Conservation (phyloP, 2,888 invertebrate genomes). For the Hydroisotoma schaefferi region DNA sequence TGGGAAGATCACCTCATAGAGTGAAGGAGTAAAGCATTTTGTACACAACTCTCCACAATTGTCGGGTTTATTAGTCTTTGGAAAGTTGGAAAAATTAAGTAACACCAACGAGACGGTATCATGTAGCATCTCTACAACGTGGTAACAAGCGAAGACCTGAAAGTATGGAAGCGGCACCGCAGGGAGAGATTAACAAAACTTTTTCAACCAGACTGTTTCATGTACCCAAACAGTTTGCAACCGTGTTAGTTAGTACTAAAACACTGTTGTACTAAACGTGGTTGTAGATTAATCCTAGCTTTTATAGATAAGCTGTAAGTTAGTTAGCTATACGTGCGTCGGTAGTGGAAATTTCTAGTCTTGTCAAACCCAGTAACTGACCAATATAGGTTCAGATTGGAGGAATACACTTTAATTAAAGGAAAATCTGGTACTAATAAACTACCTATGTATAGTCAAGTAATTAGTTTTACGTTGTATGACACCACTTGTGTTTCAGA, state of each 20-base stretch:
- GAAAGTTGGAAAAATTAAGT: too few relatives aligned
- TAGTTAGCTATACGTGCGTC: too few relatives aligned
- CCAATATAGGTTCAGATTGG: background rate
- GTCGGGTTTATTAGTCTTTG: background rate
- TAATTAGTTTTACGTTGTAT: slow-evolving; percentile 9
- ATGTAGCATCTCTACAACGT: background rate
- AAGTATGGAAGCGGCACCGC: slow-evolving; percentile 39
- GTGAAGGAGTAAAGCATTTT: too few relatives aligned
- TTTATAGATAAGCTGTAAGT: too few relatives aligned
- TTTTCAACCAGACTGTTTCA: slow-evolving; percentile 42
- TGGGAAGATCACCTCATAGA: too few relatives aligned
- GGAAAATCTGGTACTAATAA: slow-evolving; percentile 9
- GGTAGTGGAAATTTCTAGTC: too few relatives aligned
- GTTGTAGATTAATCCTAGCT: too few relatives aligned
- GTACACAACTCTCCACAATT: slow-evolving; percentile 1
- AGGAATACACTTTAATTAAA: slow-evolving; percentile 1
- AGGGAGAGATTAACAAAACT: slow-evolving; percentile 45
- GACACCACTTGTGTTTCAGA: slow-evolving; percentile 14
- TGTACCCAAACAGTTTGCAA: slow-evolving; percentile 45
- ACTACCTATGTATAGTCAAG: background rate
- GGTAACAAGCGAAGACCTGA: slow-evolving; percentile 2
- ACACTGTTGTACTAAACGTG: too few relatives aligned
- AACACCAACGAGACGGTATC: background rate
- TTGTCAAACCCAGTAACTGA: too few relatives aligned
- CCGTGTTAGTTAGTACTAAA: too few relatives aligned